Evolutionary conservation across 2,888 invertebrate genomes (phyloP).

Genomic region (Capitulum mitella): DNA sequence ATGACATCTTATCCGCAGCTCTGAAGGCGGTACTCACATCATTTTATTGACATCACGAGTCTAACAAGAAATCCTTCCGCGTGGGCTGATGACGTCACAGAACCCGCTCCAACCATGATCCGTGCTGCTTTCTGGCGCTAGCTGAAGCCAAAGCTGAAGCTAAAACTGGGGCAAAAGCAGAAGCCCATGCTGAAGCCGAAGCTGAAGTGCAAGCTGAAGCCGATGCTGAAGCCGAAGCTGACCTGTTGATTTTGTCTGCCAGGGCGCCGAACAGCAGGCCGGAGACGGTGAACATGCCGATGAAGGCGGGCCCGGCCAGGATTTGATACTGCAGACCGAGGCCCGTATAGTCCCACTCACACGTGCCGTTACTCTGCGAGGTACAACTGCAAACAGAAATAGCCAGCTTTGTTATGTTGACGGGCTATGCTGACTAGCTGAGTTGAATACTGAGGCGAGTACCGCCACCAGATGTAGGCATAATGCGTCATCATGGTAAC

Average conservation of each 20-base stretch:
- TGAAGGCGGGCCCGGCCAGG: slow-evolving; percentile 85
- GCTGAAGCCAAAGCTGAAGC: no score
- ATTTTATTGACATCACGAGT: no score
- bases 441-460: background rate
- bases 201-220: background rate
- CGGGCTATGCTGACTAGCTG: no score
- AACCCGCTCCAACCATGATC: background rate
- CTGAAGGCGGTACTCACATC: no score
- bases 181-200: background rate
- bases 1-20: no score
- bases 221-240: background rate
- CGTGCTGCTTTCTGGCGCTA: background rate
- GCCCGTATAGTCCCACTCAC: slow-evolving; percentile 90
- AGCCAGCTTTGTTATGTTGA: no score
- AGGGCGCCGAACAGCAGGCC: slow-evolving; percentile 71
- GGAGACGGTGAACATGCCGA: slow-evolving; percentile 79
- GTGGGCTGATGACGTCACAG: no score
- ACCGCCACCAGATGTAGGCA: background rate
- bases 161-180: background rate
- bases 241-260: slow-evolving; percentile 34
- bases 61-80: no score
- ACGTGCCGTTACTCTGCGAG: slow-evolving; percentile 51
- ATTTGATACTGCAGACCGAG: slow-evolving; percentile 86
- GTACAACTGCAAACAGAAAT: slow-evolving; percentile 27
- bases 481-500: background rate